Base-by-base conservation (phyloP, 2,797 vertebrate species). In the Muscicapa striata region DNA sequence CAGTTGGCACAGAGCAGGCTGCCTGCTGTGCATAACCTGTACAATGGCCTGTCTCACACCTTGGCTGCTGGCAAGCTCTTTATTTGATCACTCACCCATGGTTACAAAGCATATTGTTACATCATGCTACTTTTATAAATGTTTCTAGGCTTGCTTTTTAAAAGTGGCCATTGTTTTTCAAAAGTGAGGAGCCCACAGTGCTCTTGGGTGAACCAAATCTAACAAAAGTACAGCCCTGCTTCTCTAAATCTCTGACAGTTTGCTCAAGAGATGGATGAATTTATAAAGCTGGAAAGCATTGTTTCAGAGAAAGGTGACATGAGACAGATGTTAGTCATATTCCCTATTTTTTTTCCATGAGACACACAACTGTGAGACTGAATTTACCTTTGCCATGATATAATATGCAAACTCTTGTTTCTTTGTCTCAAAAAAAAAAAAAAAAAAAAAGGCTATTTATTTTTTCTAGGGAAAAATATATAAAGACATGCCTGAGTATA, bases 401-500 rank as follows among this genome's bases (percentile, higher is more conserved):
- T 59, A 83, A 80, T 89, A 89, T 9, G 10, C 1, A 8, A 87
- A 86, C 32, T 81, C 66, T 59, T 46, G 52, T 75, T 92, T 75
- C 62, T 81, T 51, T 81, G 19, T 36, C 62, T 89, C 62, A 18
- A 34, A 34, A 34, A 34, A 34, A 32, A 59, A 52, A 83, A 76
- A 43, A 27, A 72, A 67, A 55, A 58, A 3, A 36, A 36, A 36
- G 36, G 36, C 6, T 64, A 24, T 77, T 67, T 87, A 30, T 63
- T 75, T 72, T 95, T 93, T 36, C 63, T 34, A 48, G 21, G 43
- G 77, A 49, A 93, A 91, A 90, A 58, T 84, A 93, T 27, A 94
- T 74, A 79, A 84, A 94, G 70, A 77, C 45, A 63, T 90, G 80
- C 55, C 61, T 74, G 45, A 90, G 57, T 84, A 78, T 64, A 82